A percentile compares a stretch with the other conserved stretches of the same genome.
phyloP scores from a whole-genome alignment of 2,113 vertebrate species.

The Scomber colias region DNA sequence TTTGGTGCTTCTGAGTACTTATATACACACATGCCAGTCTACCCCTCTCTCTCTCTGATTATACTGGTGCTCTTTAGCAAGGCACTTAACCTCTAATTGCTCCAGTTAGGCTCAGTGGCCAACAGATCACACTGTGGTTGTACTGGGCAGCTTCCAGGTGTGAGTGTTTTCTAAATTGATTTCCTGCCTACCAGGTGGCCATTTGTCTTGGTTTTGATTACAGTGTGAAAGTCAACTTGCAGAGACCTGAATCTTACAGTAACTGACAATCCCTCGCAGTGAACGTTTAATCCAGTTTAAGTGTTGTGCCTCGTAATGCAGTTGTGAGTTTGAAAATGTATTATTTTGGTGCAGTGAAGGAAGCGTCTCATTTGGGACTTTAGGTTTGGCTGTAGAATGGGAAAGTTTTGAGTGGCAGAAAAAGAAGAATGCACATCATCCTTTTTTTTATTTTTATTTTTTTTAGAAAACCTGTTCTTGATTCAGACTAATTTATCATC shows the following conservation, averaged over 20 bases:
- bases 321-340: too few relatives aligned
- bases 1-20: neutral
- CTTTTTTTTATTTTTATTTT: too few relatives aligned
- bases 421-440: too few relatives aligned
- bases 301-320: too few relatives aligned
- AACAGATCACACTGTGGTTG: neutral
- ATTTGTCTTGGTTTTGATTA: neutral
- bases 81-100: neutral
- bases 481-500: too few relatives aligned
- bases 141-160: neutral
- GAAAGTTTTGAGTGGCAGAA: too few relatives aligned
- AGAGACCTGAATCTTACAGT: neutral
- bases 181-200: neutral
- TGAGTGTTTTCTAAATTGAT: neutral
- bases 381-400: too few relatives aligned
- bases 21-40: neutral
- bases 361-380: too few relatives aligned
- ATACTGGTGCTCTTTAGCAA: slow-evolving; percentile 10
- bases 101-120: neutral
- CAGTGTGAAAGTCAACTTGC: neutral
- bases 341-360: too few relatives aligned
- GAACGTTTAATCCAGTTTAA: too few relatives aligned
- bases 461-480: too few relatives aligned
- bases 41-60: neutral
- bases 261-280: too few relatives aligned